Evolutionary conservation across 1,140 invertebrate species (phyloP).

Genomic region (Capitella teleta): DNA sequence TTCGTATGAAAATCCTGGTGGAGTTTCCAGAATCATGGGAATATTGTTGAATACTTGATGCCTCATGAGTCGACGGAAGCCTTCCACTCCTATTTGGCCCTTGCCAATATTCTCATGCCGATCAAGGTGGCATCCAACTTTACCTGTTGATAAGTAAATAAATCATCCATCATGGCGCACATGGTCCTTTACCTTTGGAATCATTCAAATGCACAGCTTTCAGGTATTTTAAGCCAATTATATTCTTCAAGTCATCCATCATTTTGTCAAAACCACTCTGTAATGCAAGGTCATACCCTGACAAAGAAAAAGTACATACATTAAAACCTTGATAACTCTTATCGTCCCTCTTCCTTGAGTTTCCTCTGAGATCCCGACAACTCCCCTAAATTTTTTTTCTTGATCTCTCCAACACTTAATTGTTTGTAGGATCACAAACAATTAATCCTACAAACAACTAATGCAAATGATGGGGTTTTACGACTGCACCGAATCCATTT

Average conservation of each 20-base stretch:
- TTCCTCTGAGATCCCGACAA: too few relatives aligned
- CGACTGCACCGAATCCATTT: too few relatives aligned
- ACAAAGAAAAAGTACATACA: too few relatives aligned
- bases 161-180: neutral
- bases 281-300: constrained; percentile 44
- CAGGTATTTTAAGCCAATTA: constrained; percentile 45
- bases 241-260: constrained; percentile 42
- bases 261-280: constrained; percentile 38
- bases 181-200: constrained; percentile 40
- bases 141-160: constrained; percentile 22
- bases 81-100: constrained; percentile 42
- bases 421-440: too few relatives aligned
- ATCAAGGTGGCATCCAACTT: constrained; percentile 41
- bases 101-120: constrained; percentile 48
- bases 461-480: too few relatives aligned
- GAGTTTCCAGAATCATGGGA: constrained; percentile 48
- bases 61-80: constrained; percentile 43
- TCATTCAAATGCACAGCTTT: constrained; percentile 49
- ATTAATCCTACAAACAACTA: too few relatives aligned
- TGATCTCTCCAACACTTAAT: too few relatives aligned
- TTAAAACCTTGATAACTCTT: too few relatives aligned
- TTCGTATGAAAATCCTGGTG: constrained; percentile 21
- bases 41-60: constrained; percentile 41
- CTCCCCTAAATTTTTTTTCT: too few relatives aligned
- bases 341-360: too few relatives aligned